Evolutionary conservation across 2,113 vertebrate genomes (phyloP).

Genomic region (Gymnocephalus cernua): DNA sequence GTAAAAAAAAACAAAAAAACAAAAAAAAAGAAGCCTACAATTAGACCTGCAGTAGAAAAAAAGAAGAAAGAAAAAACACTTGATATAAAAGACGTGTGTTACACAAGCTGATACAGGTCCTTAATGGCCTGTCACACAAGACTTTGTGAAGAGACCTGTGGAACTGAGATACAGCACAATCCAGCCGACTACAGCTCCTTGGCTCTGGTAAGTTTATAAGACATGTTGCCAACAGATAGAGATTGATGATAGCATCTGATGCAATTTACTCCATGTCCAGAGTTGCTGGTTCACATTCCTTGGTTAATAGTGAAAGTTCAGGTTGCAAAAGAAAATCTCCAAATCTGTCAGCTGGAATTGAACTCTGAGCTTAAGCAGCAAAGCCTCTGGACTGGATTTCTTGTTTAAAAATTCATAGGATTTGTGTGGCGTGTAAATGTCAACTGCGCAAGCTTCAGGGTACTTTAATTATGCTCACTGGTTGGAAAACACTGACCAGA

Average conservation of each 20-base stretch:
- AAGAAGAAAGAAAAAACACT: not conserved
- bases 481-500: slow-evolving; percentile 16
- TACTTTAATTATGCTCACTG: slow-evolving; percentile 32
- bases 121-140: slow-evolving; percentile 55
- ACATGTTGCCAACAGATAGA: slow-evolving; percentile 73
- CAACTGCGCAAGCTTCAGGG: slow-evolving; percentile 8
- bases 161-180: slow-evolving; percentile 68
- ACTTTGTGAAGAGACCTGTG: slow-evolving; percentile 56
- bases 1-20: not conserved
- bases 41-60: not conserved
- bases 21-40: not conserved
- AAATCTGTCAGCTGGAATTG: slow-evolving; percentile 68
- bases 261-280: slow-evolving; percentile 77
- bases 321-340: slow-evolving; percentile 68
- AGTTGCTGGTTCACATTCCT: slow-evolving; percentile 71
- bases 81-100: not conserved
- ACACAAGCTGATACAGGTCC: slow-evolving; percentile 20
- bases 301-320: slow-evolving; percentile 63
- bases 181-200: slow-evolving; percentile 31
- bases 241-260: slow-evolving; percentile 81
- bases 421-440: slow-evolving; percentile 36
- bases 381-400: slow-evolving; percentile 59
- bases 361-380: slow-evolving; percentile 55
- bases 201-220: slow-evolving; percentile 59
- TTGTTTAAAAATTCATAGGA: slow-evolving; percentile 46